Evolutionary conservation across 2,113 vertebrate species (phyloP).

Genomic region (Oncorhynchus clarkii): DNA sequence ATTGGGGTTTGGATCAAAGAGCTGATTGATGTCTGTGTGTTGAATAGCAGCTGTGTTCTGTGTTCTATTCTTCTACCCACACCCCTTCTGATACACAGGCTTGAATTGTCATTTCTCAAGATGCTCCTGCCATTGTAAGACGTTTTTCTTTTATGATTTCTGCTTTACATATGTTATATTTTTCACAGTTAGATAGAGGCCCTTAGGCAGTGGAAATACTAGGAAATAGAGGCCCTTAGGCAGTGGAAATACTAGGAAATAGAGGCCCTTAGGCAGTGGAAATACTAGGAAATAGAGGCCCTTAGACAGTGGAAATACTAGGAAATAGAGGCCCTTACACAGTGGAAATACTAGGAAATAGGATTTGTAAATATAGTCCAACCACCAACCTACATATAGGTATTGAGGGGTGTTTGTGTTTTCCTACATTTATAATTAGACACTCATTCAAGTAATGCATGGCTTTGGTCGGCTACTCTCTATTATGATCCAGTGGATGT

Average conservation of each 20-base stretch:
- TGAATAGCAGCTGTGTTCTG: conserved; percentile 14
- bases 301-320: no score
- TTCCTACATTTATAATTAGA: conserved; percentile 9
- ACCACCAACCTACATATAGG: neutral
- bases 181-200: conserved; percentile 15
- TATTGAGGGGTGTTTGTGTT: conserved; percentile 6
- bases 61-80: conserved; percentile 15
- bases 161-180: conserved; percentile 30
- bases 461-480: conserved; percentile 22
- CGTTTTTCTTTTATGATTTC: conserved; percentile 12
- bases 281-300: no score
- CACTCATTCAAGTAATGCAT: conserved; percentile 12
- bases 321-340: neutral
- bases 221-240: neutral
- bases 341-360: conserved; percentile 1
- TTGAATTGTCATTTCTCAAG: conserved; percentile 40
- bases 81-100: conserved; percentile 27
- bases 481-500: neutral
- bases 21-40: conserved; percentile 48
- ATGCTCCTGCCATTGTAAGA: conserved; percentile 36
- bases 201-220: no score
- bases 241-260: no score
- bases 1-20: conserved; percentile 58
- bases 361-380: conserved; percentile 8
- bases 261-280: no score